These are phyloP conservation scores for Rallus limicola DNA, from an alignment of 2,113 vertebrate species.

Conservation along the genomic window DNA sequence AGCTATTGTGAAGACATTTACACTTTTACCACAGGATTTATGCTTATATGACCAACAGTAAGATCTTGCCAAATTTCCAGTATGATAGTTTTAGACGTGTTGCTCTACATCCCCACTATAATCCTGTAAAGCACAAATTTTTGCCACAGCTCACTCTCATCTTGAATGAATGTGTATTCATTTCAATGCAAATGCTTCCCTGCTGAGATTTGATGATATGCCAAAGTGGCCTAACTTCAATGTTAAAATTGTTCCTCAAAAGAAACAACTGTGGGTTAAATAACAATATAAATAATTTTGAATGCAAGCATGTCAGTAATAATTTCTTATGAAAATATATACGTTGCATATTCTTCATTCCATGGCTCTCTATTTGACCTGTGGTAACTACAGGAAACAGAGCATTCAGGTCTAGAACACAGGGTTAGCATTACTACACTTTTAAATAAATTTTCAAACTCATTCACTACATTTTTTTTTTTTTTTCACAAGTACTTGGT, in stretches of 20 bases:
- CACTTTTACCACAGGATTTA: background rate
- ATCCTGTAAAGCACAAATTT: background rate
- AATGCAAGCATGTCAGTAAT: background rate
- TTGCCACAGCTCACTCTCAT: background rate
- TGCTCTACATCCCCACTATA: background rate
- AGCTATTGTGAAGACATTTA: background rate
- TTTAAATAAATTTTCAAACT: background rate
- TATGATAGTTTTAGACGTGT: background rate
- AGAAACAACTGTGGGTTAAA: background rate
- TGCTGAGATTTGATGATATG: background rate
- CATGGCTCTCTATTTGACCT: background rate
- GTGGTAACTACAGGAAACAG: background rate
- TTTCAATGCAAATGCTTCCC: background rate
- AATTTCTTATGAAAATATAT: background rate
- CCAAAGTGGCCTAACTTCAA: background rate
- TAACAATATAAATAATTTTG: background rate
- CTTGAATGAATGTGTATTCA: background rate
- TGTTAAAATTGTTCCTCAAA: background rate
- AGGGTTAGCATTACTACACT: background rate
- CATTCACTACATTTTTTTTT: background rate
- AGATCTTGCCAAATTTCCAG: background rate
- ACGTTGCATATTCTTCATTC: background rate
- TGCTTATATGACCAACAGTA: background rate
- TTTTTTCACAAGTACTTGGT: background rate
- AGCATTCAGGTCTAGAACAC: background rate